A percentile compares a stretch with the other conserved stretches of the same genome.
Conservation (phyloP, 2,113 vertebrate species). For the Neolamprologus toae region DNA sequence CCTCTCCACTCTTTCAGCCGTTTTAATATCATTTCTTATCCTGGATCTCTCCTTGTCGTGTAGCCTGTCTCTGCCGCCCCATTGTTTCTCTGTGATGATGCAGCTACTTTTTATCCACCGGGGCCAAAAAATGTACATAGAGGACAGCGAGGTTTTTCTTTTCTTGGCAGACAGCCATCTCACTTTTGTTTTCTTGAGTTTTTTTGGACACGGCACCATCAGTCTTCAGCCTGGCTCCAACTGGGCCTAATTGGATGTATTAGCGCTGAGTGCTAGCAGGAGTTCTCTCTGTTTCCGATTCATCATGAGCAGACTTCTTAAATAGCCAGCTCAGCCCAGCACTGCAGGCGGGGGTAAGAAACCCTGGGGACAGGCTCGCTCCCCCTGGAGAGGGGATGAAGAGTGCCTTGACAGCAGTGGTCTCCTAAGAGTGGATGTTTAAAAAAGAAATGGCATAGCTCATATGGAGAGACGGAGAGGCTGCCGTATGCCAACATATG, state of each 20-base stretch:
- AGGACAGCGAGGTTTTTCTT: neutral
- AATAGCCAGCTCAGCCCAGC: neutral
- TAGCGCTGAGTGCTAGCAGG: slow-evolving; percentile 25
- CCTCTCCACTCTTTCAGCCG: neutral
- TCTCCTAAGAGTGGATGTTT: neutral
- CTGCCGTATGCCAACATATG: neutral
- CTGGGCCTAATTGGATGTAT: slow-evolving; percentile 48
- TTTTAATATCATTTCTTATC: neutral
- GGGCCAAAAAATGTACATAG: neutral
- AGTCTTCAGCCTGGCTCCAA: slow-evolving; percentile 15
- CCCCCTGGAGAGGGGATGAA: neutral
- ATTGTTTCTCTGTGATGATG: slow-evolving; percentile 16
- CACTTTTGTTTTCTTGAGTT: neutral
- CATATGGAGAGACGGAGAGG: neutral
- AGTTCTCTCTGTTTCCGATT: slow-evolving; percentile 31
- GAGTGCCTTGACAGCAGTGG: neutral
- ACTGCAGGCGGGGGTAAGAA: neutral
- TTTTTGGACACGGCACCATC: neutral
- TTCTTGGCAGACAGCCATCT: slow-evolving; percentile 8
- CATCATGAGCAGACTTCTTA: slow-evolving; percentile 24
- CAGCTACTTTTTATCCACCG: neutral
- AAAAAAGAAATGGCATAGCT: neutral
- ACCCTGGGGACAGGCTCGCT: neutral
- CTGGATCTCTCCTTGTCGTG: neutral
- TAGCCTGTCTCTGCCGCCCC: neutral